These are phyloP conservation scores for Rhegmatorhina hoffmannsi DNA, from an alignment of 2,113 vertebrate species.

Conservation along the genomic window DNA sequence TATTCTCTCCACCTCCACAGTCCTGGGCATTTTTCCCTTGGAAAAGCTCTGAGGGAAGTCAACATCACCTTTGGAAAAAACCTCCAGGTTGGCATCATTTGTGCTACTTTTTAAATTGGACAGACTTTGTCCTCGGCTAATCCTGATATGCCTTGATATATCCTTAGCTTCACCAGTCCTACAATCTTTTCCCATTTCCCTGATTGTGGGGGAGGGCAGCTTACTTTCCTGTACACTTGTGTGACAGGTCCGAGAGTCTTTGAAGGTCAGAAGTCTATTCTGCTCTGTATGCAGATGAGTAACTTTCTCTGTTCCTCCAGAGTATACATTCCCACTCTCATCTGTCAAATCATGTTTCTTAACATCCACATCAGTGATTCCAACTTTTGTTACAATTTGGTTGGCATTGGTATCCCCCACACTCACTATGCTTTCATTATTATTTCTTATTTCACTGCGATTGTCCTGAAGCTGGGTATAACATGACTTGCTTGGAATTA, in stretches of 20 bases:
- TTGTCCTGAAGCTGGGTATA: constrained; percentile 72
- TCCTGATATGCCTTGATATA: constrained; percentile 2
- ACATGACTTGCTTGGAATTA: constrained; percentile 71
- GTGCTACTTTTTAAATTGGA: constrained; percentile 61
- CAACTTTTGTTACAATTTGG: constrained; percentile 61
- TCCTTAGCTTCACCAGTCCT: constrained; percentile 22
- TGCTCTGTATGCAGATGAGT: constrained; percentile 37
- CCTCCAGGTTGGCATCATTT: constrained; percentile 54
- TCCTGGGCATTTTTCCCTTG: constrained; percentile 69
- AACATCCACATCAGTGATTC: not conserved
- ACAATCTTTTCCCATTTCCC: constrained; percentile 41
- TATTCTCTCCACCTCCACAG: constrained; percentile 70
- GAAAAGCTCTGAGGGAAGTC: constrained; percentile 52
- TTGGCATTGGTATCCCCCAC: constrained; percentile 81
- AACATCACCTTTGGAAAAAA: constrained; percentile 46
- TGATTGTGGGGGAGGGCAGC: not conserved
- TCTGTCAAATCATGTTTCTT: constrained; percentile 23
- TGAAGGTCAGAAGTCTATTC: constrained; percentile 44
- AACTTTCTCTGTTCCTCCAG: constrained; percentile 20
- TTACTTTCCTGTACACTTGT: constrained; percentile 43
- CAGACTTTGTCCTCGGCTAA: constrained; percentile 61
- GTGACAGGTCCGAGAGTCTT: constrained; percentile 37
- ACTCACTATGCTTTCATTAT: constrained; percentile 69
- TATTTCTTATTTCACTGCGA: constrained; percentile 68
- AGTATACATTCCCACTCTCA: constrained; percentile 55